A percentile compares a stretch with the other conserved stretches of the same genome.
Conservation (phyloP, 2,797 vertebrate species). For the Benthosema pterotum region DNA sequence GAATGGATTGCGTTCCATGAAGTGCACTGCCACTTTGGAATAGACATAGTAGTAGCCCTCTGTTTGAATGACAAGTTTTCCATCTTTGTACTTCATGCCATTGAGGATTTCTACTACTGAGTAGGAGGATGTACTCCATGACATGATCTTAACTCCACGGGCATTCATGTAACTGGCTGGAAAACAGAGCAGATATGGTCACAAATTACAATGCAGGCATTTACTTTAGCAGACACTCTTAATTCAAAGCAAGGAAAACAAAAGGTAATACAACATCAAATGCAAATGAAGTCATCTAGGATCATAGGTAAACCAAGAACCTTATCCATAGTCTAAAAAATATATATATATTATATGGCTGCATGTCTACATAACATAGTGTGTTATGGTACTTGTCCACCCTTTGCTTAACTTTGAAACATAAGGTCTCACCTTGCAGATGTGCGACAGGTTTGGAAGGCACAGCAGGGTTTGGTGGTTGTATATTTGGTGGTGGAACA, state of each 20-base stretch:
- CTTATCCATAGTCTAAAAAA: no score
- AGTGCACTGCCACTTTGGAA: conserved; percentile 77
- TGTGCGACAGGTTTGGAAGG: conserved; percentile 77
- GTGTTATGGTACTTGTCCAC: no score
- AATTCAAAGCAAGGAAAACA: no score
- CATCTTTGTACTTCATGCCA: conserved; percentile 55
- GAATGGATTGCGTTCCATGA: conserved; percentile 19
- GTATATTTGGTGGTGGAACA: not conserved
- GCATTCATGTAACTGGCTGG: conserved; percentile 37
- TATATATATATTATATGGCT: no score
- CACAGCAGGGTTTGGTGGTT: not conserved
- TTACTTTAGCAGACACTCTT: no score
- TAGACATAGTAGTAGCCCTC: conserved; percentile 79
- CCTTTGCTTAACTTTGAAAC: no score
- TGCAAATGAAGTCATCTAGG: no score
- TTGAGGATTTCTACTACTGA: conserved; percentile 49
- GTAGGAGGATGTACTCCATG: conserved; percentile 73
- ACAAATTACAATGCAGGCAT: not conserved
- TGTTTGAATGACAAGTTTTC: conserved; percentile 54
- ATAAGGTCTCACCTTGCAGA: conserved; percentile 69
- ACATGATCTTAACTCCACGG: conserved; percentile 32
- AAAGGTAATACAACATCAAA: no score
- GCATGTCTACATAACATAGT: no score
- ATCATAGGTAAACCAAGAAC: no score
- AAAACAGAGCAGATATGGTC: no score